These are phyloP conservation scores for Crax fasciolata DNA, from an alignment of 2,797 vertebrate species.

Conservation along the genomic window DNA sequence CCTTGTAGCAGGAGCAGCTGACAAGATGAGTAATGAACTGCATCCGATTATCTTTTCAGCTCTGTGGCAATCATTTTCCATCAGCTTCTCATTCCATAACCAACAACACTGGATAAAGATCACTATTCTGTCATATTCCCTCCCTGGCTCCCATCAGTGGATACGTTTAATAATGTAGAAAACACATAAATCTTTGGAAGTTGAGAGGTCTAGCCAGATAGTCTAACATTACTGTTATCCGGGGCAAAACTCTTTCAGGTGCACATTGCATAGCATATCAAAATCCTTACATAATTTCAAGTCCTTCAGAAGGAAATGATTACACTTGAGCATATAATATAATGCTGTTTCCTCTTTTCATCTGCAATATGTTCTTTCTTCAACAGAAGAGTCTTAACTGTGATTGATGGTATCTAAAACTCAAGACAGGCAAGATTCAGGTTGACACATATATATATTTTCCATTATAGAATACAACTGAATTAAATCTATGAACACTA, in stretches of 20 bases:
- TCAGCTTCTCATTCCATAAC: slow-evolving; percentile 66
- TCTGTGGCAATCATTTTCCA: slow-evolving; percentile 70
- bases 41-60: slow-evolving; percentile 80
- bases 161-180: background rate
- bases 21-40: slow-evolving; percentile 78
- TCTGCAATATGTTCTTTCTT: background rate
- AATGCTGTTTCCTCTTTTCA: background rate
- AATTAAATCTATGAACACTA: background rate
- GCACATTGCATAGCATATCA: background rate
- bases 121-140: background rate
- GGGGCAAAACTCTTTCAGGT: slow-evolving; percentile 12
- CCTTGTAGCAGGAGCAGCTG: slow-evolving; percentile 73
- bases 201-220: background rate
- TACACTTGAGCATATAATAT: background rate
- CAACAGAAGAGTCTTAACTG: background rate
- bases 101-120: slow-evolving; percentile 42
- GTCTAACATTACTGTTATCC: background rate
- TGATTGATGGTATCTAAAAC: background rate
- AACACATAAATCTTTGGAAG: background rate
- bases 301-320: slow-evolving; percentile 15
- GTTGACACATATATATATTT: background rate
- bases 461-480: background rate
- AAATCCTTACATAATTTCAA: background rate
- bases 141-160: background rate
- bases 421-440: background rate